Evolutionary conservation across 2,888 invertebrate genomes (phyloP).

Genomic region (Dermolepida albohirtum): DNA sequence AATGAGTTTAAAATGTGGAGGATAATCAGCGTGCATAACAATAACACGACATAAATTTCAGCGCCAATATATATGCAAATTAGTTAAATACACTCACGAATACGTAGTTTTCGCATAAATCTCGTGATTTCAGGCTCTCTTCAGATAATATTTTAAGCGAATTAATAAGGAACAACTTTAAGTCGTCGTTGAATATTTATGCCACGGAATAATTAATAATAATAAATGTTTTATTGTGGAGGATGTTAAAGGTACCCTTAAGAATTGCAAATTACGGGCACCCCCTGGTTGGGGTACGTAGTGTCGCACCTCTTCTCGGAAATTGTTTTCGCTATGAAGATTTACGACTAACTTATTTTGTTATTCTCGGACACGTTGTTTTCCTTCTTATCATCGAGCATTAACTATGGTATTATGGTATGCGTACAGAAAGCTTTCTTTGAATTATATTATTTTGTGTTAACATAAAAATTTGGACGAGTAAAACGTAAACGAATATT

Average conservation of each 20-base stretch:
- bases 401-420: background rate
- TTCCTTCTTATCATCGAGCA: background rate
- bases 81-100: conserved; percentile 36
- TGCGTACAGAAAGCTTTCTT: background rate
- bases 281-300: background rate
- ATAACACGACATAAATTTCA: conserved; percentile 38
- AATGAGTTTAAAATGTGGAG: conserved; percentile 22
- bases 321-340: conserved; percentile 11
- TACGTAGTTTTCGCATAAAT: conserved; percentile 34
- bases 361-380: background rate
- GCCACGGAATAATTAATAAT: conserved; percentile 32
- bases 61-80: conserved; percentile 42
- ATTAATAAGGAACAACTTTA: conserved; percentile 37
- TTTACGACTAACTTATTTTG: conserved; percentile 7
- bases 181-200: conserved; percentile 37
- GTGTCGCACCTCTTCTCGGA: background rate
- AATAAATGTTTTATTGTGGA: conserved; percentile 36
- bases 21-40: conserved; percentile 23
- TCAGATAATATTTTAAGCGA: conserved; percentile 38
- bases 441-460: no score
- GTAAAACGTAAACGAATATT: no score
- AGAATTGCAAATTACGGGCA: conserved; percentile 22
- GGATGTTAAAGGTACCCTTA: conserved; percentile 22
- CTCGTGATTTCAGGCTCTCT: conserved; percentile 31
- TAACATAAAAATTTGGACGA: no score